Evolutionary conservation across 1,140 invertebrate species (phyloP), one percentile per base, ranked within the genome.

Genomic region (Penaeus japonicus): DNA sequence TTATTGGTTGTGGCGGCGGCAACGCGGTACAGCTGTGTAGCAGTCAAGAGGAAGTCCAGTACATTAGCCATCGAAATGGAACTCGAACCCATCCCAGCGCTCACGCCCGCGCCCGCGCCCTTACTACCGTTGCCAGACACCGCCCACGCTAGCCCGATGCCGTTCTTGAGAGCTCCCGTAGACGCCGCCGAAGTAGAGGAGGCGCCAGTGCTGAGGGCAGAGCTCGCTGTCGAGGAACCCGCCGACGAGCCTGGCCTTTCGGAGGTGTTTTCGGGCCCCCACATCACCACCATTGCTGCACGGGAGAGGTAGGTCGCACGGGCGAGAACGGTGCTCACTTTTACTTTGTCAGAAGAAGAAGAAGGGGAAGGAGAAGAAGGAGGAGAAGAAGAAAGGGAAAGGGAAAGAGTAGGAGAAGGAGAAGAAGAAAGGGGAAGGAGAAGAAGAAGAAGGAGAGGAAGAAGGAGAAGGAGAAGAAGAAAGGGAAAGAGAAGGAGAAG

Each of bases 71-170:
- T 88, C 54, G 27, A 84, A 35, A 88, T 73, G 2, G 54, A 57
- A 17, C 73, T 39, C 24, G 20, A 24, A 0, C 7, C 30, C 53
- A 57, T 47, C 24, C 47, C 57, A 7, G n/a, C n/a, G 24, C n/a
- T 18, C 7, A 55, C 32, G 53, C 55, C 54, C 24, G 65, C 54
- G 20, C 15, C 81, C 24, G 22, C 62, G 47, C 47, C 73, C 53
- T 22, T 73, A 24, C 47, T 20, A 27, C 27, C n/a, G 47, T 27
- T 53, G 35, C 32, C 54, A 39, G 84, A 77, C 53, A 59, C 80
- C 32, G 86, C 53, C 86, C 86, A 88, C 30, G 86, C 86, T n/a
- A 78, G 27, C 39, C 86, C 73, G 20, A 88, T 83, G 18, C 86
- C 86, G 54, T 57, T 88, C 55, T 88, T 88, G 80, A 88, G 65